phyloP scores from a whole-genome alignment of 2,888 invertebrate species.

The Allolobophora icterica region DNA sequence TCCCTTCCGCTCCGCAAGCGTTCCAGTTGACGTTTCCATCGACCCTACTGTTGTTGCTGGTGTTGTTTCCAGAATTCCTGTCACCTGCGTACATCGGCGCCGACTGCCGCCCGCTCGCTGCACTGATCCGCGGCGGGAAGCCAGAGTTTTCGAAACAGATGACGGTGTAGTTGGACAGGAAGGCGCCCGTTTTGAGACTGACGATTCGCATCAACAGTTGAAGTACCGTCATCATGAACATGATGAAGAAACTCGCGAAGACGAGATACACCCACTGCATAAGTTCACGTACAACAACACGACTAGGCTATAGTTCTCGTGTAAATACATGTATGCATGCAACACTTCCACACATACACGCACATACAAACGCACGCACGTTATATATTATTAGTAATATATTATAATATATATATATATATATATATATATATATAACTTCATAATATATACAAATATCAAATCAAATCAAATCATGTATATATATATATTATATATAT shows the following conservation, averaged over 20 bases:
- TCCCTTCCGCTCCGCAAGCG: background rate
- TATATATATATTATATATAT: no score
- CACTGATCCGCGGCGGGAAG: background rate
- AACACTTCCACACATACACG: no score
- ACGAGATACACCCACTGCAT: background rate
- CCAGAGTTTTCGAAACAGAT: background rate
- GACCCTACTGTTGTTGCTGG: background rate
- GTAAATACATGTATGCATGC: no score
- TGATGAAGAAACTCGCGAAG: background rate
- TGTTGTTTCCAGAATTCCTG: background rate
- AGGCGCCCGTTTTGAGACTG: background rate
- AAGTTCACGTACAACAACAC: background rate
- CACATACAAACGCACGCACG: no score
- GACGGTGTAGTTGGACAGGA: slow-evolving; percentile 14
- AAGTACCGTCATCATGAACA: background rate
- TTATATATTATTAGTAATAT: no score
- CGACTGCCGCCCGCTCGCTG: background rate
- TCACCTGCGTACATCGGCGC: background rate
- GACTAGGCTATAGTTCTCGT: no score
- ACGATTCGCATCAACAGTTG: slow-evolving; percentile 13
- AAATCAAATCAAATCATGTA: no score
- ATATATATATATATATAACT: no score
- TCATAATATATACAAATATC: no score
- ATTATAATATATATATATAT: no score
- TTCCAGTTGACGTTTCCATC: background rate